Evolutionary conservation across 2,888 invertebrate species (phyloP), one percentile per base, ranked within the genome.

Genomic region (Micoletzkya japonica): DNA sequence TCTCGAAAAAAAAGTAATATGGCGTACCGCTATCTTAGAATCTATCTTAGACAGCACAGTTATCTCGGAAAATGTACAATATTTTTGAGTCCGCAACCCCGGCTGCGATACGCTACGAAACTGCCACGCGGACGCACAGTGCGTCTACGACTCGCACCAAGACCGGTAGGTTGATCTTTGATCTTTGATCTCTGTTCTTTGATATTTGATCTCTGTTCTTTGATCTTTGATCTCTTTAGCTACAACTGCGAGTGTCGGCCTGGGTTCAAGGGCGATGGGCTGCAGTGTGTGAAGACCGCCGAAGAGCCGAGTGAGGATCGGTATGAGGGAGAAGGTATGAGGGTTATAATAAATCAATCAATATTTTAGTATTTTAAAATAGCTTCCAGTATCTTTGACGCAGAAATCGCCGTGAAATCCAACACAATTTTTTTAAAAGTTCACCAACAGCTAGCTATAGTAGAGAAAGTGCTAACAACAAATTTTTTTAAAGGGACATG

Each of bases 121-220:
- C 59, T 88, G 88, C 77, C 86, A 87, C 73, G 68, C 76, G 10
- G 83, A 87, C 72, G 87, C 87, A 20, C 82, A 86, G 39, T 88
- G 88, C 79, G 73, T 84, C 2, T 91, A 73, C 79, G 91, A 91
- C 75, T 73, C 80, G 3, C 73, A 73, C 64, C 76, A 77, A 34
- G 66, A 70, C 56, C 67, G 73, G 75, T 72, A 36, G 44, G 52
- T 1, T 1, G 2, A 0, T 0, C 30, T 14, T 56, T 7, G 3
- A 17, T 30, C 28, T 28, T 26, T 54, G 2, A 3, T 26, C 7
- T 28, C 34, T 34, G 2, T 1, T 2, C 17, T 1, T n/a, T n/a
- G n/a, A 17, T 2, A 56, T 28, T 56, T 2, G n/a, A 58, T 7
- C n/a, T 36, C 34, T 28, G 0, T 26, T 54, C 3, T n/a, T 4